Evolutionary conservation across 2,888 invertebrate genomes (phyloP), one percentile per base, ranked within the genome.

Genomic region (Andrena camellia): DNA sequence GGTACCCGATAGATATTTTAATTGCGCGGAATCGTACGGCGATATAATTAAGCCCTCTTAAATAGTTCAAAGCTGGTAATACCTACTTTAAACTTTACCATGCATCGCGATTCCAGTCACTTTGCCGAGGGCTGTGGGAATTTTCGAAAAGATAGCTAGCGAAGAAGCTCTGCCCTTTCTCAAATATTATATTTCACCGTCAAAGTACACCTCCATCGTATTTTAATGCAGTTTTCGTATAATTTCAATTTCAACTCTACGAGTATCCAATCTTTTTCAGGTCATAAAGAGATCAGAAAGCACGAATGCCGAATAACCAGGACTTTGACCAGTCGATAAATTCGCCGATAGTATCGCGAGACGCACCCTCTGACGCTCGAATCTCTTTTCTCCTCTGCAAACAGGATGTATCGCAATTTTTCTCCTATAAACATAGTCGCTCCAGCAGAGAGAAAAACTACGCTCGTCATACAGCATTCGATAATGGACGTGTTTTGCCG

Each of bases 1-100:
- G 59, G 20, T 57, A n/a, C 20, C 57, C 78, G 33, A 63, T 75
- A 33, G 31, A 48, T 64, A 79, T 74, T 74, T 74, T 74, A 63
- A 71, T 77, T 48, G 13, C 52, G 35, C 54, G 23, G 42, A 54
- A 57, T 5, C 29, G 68, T 26, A 26, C 20, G 2, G 23, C 35
- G 23, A 26, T 26, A 42, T 23, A 64, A 64, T 57, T 64, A 26
- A 20, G 42, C 26, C 42, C 23, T 23, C 63, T 63, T 63, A 35
- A 35, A n/a, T 63, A 13, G 10, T 42, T 35, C 23, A 5, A 10
- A 42, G 35, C 23, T 13, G 23, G 0, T 20, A 13, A 57, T 57
- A 57, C 10, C 13, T 57, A 57, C 10, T 26, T 57, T 23, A 57
- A 20, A 57, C 26, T 20, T 23, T 26, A 13, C 23, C 23, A 23